Evolutionary conservation across 2,888 invertebrate genomes (phyloP), one percentile per base, ranked within the genome.

Genomic region (Dimorphilus gyrociliatus): DNA sequence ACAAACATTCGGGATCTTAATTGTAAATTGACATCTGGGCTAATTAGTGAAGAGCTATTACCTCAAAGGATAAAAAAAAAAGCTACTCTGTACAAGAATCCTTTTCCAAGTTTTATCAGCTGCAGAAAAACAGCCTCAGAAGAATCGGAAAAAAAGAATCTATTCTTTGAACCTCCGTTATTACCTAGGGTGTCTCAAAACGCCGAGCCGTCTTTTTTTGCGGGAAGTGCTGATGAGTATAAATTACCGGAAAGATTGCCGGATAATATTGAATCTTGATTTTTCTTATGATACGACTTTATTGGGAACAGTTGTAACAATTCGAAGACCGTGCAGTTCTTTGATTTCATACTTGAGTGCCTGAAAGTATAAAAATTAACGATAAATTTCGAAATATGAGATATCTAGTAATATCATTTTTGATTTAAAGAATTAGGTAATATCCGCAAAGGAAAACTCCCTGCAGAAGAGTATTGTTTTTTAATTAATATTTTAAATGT

Each of bases 81-180:
- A 10, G 8, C 21, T 21, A 10, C 21, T 21, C 36, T 38, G 25
- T 27, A 31, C 7, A 39, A 39, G 10, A 26, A 17, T n/a, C 26
- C 41, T 13, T 45, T 42, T 23, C 49, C 51, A 7, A 36, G 40
- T 15, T 51, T 50, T 33, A 47, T 53, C 2, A 52, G 51, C 33
- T 48, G 48, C n/a, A 39, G 47, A 25, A 46, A 48, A 35, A n/a
- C n/a, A n/a, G n/a, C n/a, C n/a, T n/a, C n/a, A n/a, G n/a, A n/a
- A n/a, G n/a, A n/a, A n/a, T n/a, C n/a, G n/a, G n/a, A n/a, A n/a
- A n/a, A n/a, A n/a, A n/a, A n/a, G n/a, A n/a, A n/a, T n/a, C n/a
- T n/a, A 40, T 43, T 5, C 28, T 53, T 43, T 27, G 48, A 45
- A 10, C 55, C 55, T 1, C 55, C 53, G 1, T 32, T 53, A 10